Evolutionary conservation across 2,888 invertebrate genomes (phyloP), one percentile per base, ranked within the genome.

Genomic region (Stramonita haemastoma): DNA sequence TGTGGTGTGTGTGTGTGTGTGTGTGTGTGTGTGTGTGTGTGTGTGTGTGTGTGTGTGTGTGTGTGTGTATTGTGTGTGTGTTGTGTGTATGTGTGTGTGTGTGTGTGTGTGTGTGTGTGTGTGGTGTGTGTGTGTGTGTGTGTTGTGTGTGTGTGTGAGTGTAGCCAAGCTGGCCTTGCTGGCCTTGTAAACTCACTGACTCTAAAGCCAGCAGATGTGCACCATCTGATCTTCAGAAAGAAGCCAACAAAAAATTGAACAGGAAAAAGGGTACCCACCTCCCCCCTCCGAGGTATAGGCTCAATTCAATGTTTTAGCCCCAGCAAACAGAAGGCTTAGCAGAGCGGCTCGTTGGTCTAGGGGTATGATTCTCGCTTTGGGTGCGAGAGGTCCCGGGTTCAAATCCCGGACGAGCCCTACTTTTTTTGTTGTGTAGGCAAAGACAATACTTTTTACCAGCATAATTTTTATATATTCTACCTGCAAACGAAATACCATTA

Each of bases 1-100:
- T 26, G 73, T 73, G 19, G 73, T 73, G 73, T 19, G 88, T 60
- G 79, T 19, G 79, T 46, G 81, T 34, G 83, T 60, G 83, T 32
- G 84, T 83, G 36, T 81, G 36, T n/a, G n/a, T 70, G 66, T 77
- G 34, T 60, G 84, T 81, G 56, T 46, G 34, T 34, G 66, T 8
- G n/a, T 5, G 73, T n/a, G 73, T 46, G 4, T 46, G 46, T 46
- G 4, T 46, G 2, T 46, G 46, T 46, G 4, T 46, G 46, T 46
- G 4, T 46, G 46, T 46, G 2, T 46, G 4, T 46, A 2, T 46
- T 46, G 4, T 46, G 46, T 46, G 46, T 46, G 4, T 46, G 4
- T 46, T 46, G 2, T 46, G 46, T 46, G 4, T 2, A 5, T 46
- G 46, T 46, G 46, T 46, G 46, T 46, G 46, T 46, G 46, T 46